phyloP scores from a whole-genome alignment of 2,113 vertebrate species.

The Paradoxurus hermaphroditus region DNA sequence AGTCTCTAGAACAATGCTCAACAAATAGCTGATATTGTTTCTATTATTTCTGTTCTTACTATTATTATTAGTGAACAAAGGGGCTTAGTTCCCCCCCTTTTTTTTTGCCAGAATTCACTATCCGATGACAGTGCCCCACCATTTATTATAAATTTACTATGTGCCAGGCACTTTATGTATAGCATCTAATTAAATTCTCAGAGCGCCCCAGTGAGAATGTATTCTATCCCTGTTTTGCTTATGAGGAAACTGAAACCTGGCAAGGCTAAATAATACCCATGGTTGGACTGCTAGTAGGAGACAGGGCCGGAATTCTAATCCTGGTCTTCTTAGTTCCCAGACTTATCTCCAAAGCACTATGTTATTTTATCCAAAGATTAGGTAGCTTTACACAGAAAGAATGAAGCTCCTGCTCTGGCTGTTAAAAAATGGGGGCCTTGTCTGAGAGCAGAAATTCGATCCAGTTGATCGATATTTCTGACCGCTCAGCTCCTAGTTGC shows the following conservation, averaged over 20 bases:
- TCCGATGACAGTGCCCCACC: not conserved
- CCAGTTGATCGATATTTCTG: not conserved
- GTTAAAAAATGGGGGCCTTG: not conserved
- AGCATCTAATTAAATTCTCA: not conserved
- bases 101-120: not conserved
- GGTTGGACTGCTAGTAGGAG: not conserved
- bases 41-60: not conserved
- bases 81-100: not conserved
- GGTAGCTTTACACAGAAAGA: not conserved
- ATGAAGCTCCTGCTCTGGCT: not conserved
- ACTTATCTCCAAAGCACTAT: not conserved
- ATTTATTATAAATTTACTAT: constrained; percentile 30
- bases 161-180: not conserved
- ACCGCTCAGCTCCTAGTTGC: not conserved
- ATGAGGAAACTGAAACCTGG: not conserved
- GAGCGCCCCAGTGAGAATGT: not conserved
- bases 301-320: not conserved
- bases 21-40: not conserved
- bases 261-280: not conserved
- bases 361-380: constrained; percentile 2
- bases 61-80: not conserved
- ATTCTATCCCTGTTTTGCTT: not conserved
- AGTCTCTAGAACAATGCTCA: not conserved
- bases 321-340: not conserved
- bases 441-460: not conserved